A percentile compares a stretch with the other conserved stretches of the same genome.
Evolutionary conservation across 1,140 invertebrate species (phyloP).

Genomic region (Drosophila kohkoa): DNA sequence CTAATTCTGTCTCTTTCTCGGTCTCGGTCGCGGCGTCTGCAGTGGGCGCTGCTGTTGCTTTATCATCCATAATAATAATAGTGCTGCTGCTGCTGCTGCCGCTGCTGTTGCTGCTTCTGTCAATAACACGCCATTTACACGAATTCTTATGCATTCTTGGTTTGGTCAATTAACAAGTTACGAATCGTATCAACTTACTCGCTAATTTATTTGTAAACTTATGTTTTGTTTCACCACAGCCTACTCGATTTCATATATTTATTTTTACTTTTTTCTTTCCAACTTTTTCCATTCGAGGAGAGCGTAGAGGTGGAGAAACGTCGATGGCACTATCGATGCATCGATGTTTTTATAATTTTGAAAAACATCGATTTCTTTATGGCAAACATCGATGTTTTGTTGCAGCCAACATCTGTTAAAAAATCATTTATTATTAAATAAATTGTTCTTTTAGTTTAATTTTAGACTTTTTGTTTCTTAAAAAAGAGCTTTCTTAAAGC

Average conservation of each 20-base stretch:
- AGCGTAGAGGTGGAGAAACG: too few relatives aligned
- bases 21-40: slow-evolving; percentile 33
- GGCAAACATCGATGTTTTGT: not conserved
- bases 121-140: slow-evolving; percentile 47
- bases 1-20: too few relatives aligned
- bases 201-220: slow-evolving; percentile 21
- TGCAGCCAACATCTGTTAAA: too few relatives aligned
- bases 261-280: slow-evolving; percentile 11
- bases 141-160: slow-evolving; percentile 14
- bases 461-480: too few relatives aligned
- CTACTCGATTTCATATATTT: slow-evolving; percentile 16
- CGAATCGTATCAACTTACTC: slow-evolving; percentile 21
- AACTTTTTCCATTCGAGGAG: slow-evolving; percentile 33
- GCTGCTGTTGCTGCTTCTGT: slow-evolving; percentile 43
- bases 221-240: slow-evolving; percentile 26
- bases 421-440: too few relatives aligned
- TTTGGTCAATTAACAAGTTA: not conserved
- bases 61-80: slow-evolving; percentile 55
- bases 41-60: slow-evolving; percentile 46
- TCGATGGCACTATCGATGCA: too few relatives aligned
- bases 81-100: slow-evolving; percentile 15
- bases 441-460: too few relatives aligned
- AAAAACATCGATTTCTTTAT: not conserved
- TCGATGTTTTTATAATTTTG: not conserved
- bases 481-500: too few relatives aligned